Percentiles rank a stretch among this genome's conserved stretches.
phyloP scores from a whole-genome alignment of 2,113 vertebrate species.

The Anas platyrhynchos region DNA sequence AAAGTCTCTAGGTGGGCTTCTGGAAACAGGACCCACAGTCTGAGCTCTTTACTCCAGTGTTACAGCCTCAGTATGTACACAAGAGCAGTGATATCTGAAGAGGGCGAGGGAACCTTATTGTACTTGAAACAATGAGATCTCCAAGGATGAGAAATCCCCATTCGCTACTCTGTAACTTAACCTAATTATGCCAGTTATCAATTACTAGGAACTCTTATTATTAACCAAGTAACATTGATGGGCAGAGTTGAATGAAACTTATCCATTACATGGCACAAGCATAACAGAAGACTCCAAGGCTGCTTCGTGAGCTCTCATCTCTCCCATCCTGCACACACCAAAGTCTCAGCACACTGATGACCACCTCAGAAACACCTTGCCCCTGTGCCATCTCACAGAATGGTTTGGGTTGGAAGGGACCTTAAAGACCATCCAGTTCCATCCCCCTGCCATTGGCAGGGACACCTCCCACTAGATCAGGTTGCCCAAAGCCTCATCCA shows the following conservation, averaged over 20 bases:
- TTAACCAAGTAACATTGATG: neutral
- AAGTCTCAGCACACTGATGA: neutral
- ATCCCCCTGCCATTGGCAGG: too few species aligned
- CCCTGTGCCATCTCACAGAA: neutral
- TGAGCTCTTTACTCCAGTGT: neutral
- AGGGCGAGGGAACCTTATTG: neutral
- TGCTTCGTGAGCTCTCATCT: neutral
- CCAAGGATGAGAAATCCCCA: neutral
- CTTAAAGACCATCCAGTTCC: too few species aligned
- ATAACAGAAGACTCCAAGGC: accelerated
- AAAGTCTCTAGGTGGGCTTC: neutral
- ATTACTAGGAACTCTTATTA: neutral
- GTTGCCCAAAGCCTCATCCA: too few species aligned
- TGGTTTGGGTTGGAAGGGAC: too few species aligned
- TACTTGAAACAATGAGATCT: neutral
- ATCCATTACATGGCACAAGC: neutral
- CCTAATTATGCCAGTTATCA: neutral
- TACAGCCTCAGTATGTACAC: neutral
- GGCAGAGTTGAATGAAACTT: neutral
- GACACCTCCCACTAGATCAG: too few species aligned
- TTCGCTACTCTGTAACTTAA: neutral
- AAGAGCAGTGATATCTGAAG: neutral
- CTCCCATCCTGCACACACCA: neutral
- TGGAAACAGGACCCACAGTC: neutral
- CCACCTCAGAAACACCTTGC: neutral